Base-by-base conservation (phyloP, 2,797 vertebrate species). In the Malurus splendens region DNA sequence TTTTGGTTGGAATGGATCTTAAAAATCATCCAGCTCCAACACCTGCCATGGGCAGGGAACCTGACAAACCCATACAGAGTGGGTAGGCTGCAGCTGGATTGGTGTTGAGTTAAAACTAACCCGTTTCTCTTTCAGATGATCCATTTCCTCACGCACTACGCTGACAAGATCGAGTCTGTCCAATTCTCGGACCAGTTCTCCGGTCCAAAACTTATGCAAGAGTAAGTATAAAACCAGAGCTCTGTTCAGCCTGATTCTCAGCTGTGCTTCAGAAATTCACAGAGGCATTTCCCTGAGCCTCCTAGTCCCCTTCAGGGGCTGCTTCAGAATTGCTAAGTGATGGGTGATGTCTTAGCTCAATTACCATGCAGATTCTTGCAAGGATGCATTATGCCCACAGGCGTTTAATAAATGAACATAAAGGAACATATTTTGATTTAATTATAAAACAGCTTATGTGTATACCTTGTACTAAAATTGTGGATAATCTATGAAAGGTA, bases 121-220 rank as follows among this genome's bases (percentile, higher is more conserved):
- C 8, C 14, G 3, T 93, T 81, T 95, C 83, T 94, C 68, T 97
- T 97, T 33, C 92, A 99, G 99, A 99, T 99, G 98, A 98, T 99
- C 83, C 99, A 99, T 96, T 99, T 98, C 95, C 98, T 99, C 97
- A 98, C 98, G 62, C 98, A 98, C 95, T 97, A 99, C 30, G 98
- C 98, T 94, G 99, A 99, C 97, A 99, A 99, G 98, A 99, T 99
- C 14, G 99, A 99, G 97, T 99, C 99, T 87, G 97, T 99, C 97
- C 99, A 99, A 98, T 99, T 99, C 96, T 99, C 99, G 97, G 99
- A 99, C 98, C 99, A 99, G 98, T 99, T 99, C 97, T 99, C 99
- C 97, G 99, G 99, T 99, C 98, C 98, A 98, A 99, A 99, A 98
- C 97, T 99, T 98, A 98, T 99, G 98, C 99, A 99, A 99, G 99